Evolutionary conservation across 2,888 invertebrate species (phyloP), one percentile per base, ranked within the genome.

Genomic region (Fabriciana adippe): DNA sequence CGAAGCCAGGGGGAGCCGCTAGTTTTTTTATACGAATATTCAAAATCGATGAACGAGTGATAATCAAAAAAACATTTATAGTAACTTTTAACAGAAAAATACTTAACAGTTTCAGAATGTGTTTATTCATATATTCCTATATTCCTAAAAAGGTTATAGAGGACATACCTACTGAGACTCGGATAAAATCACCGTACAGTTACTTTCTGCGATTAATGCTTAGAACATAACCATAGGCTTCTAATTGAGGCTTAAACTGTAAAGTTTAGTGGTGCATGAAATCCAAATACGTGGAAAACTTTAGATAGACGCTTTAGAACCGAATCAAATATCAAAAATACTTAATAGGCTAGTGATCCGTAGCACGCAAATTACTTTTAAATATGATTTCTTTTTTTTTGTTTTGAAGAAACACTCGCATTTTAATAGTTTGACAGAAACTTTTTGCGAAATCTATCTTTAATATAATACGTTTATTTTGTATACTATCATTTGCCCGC

Each of bases 181-280:
- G n/a, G 11, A 26, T 47, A 48, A 16, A 18, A 35, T 55, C 35
- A 55, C 26, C 54, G 11, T 18, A 66, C 54, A 48, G 54, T 48
- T 55, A 18, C 48, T 61, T 60, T 35, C 61, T 41, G 55, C 50
- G 31, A 50, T 50, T 55, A 41, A 55, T 41, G 41, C 18, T 55
- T 26, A 48, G 59, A 45, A 65, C 53, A 55, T 45, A 57, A 45
- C 64, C 16, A 45, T 48, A 64, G 57, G 66, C 55, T 62, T 41
- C 56, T 60, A 61, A 55, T 64, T 48, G 64, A 64, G 50, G 71
- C 55, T 54, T 21, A 48, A 18, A 50, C 55, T 26, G 66, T 68
- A 61, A 64, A 54, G 26, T 21, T 71, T 72, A 69, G 56, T 72
- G 68, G 73, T 72, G 72, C 73, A 60, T 73, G 72, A 72, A 73